Conservation (phyloP, 92 coral and sea anemone genomes). For the Epizoanthus scotinus region DNA sequence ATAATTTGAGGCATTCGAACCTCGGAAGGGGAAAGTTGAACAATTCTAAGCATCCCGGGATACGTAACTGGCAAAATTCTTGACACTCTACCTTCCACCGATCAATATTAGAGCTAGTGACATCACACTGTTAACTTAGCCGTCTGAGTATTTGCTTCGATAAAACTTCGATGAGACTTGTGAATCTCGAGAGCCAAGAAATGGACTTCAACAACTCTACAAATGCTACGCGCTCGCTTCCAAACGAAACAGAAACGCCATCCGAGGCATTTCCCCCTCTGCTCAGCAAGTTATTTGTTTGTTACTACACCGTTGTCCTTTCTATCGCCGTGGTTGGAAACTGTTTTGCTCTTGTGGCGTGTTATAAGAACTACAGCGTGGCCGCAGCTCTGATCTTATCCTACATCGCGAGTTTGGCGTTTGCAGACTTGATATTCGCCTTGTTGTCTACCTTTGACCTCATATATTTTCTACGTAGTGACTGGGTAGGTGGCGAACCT, state of each 20-base stretch:
- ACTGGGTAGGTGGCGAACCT: conserved; percentile 73
- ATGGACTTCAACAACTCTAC: conserved; percentile 6
- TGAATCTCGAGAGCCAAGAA: conserved; percentile 2
- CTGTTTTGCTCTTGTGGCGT: conserved; percentile 70
- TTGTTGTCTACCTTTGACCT: conserved; percentile 74
- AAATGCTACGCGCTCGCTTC: conserved; percentile 16
- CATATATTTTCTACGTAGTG: conserved; percentile 59
- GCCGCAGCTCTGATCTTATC: conserved; percentile 65
- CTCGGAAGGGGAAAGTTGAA: too few species aligned
- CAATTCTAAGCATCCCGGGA: too few species aligned
- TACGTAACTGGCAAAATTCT: too few species aligned
- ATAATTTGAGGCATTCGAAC: too few species aligned
- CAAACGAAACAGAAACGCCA: not conserved
- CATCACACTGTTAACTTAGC: too few species aligned
- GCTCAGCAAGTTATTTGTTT: conserved; percentile 11
- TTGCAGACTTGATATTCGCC: conserved; percentile 76
- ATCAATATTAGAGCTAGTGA: too few species aligned
- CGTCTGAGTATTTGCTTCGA: too few species aligned
- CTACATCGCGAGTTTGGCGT: conserved; percentile 79
- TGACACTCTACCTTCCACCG: too few species aligned
- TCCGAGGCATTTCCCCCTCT: conserved; percentile 26
- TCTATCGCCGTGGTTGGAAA: conserved; percentile 76
- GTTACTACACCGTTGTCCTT: conserved; percentile 53
- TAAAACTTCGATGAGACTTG: too few species aligned
- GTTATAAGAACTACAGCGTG: conserved; percentile 69